Conservation (phyloP, 1,140 invertebrate species). For the Acromyrmex echinatior region DNA sequence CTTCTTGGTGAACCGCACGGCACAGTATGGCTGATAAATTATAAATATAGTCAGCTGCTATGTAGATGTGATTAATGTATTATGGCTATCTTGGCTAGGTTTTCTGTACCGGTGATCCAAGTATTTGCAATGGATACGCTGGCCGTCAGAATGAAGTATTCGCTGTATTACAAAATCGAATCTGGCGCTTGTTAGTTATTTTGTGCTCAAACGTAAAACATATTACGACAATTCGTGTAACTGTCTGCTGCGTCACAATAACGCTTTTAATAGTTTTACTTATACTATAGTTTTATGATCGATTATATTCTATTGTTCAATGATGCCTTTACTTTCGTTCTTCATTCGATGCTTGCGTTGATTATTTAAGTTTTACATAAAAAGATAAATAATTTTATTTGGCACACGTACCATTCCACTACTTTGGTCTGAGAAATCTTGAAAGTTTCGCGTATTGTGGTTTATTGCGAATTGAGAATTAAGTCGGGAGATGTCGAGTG, state of each 20-base stretch:
- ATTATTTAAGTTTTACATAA: background rate
- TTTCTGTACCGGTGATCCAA: background rate
- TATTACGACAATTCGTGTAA: background rate
- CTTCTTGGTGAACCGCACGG: constrained; percentile 12
- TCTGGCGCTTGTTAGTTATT: background rate
- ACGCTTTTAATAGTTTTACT: background rate
- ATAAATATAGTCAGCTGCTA: constrained; percentile 79
- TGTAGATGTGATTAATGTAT: constrained; percentile 57
- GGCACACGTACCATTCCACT: background rate
- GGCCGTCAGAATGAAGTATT: constrained; percentile 33
- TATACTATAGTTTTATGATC: background rate
- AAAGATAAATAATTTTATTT: background rate
- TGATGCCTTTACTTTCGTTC: background rate
- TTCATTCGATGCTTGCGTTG: background rate
- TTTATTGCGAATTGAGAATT: background rate
- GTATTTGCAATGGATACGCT: constrained; percentile 22
- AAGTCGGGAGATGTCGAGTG: background rate
- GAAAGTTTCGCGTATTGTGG: background rate
- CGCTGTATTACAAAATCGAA: constrained; percentile 33
- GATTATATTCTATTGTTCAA: background rate
- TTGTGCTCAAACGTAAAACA: background rate
- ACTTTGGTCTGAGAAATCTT: background rate
- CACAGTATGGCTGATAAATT: constrained; percentile 81
- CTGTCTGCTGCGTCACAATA: background rate
- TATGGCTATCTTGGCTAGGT: constrained; percentile 32